Evolutionary conservation across 2,888 invertebrate species (phyloP).

Genomic region (Caenorhabditis sp.): DNA sequence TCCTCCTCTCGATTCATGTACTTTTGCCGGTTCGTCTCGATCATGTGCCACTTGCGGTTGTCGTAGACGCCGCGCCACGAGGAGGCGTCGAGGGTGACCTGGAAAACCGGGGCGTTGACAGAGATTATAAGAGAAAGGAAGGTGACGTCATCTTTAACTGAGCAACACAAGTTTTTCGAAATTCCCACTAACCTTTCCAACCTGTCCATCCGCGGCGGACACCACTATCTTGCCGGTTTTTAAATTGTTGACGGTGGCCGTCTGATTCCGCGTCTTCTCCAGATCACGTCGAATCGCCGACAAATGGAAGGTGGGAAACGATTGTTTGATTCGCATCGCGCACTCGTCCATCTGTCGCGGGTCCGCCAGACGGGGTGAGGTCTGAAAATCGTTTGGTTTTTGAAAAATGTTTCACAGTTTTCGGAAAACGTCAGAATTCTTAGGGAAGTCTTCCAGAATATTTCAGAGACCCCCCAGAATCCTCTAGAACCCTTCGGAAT

Average conservation of each 20-base stretch:
- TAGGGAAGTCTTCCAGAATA: too few relatives aligned
- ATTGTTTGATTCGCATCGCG: slow-evolving; percentile 76
- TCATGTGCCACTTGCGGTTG: slow-evolving; percentile 75
- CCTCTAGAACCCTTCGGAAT: too few relatives aligned
- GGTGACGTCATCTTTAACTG: too few relatives aligned
- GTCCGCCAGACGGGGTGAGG: slow-evolving; percentile 31
- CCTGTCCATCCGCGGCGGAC: neutral
- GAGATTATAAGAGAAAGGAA: too few relatives aligned
- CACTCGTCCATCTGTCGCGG: slow-evolving; percentile 68
- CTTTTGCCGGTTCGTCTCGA: slow-evolving; percentile 74
- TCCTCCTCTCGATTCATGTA: slow-evolving; percentile 63
- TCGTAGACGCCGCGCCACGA: slow-evolving; percentile 71
- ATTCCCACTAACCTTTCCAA: slow-evolving; percentile 32
- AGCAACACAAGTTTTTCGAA: neutral
- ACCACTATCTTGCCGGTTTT: slow-evolving; percentile 51
- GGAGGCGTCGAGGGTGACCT: slow-evolving; percentile 62
- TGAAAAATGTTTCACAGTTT: neutral
- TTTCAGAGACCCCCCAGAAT: too few relatives aligned
- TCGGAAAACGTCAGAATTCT: too few relatives aligned
- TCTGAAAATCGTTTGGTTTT: slow-evolving; percentile 7
- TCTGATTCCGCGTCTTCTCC: slow-evolving; percentile 69
- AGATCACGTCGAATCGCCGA: slow-evolving; percentile 72
- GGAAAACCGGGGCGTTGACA: neutral
- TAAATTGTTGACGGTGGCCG: slow-evolving; percentile 52
- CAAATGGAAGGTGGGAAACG: slow-evolving; percentile 69